Percentiles rank a stretch among this genome's conserved stretches.
Evolutionary conservation across 2,888 invertebrate genomes (phyloP).

Genomic region (Bursaphelenchus okinawaensis): DNA sequence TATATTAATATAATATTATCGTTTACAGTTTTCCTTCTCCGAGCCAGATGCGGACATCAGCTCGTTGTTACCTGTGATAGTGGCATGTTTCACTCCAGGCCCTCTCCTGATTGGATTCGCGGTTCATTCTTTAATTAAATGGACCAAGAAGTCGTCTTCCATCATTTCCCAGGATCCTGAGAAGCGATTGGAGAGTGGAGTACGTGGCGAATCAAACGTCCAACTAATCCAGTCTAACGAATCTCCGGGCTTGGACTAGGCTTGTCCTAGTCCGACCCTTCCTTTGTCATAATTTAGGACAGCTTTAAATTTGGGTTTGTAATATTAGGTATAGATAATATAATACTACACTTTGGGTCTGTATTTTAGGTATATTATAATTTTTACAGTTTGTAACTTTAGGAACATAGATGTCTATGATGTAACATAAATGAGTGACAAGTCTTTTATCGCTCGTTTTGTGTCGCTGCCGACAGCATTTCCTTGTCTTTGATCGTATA

Average conservation of each 20-base stretch:
- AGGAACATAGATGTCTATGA: no score
- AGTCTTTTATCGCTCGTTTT: neutral
- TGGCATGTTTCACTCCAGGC: slow-evolving; percentile 86
- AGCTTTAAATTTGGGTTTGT: neutral
- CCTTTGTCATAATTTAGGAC: neutral
- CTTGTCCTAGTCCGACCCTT: neutral
- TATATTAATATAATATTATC: neutral
- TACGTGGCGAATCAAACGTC: neutral
- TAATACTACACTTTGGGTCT: no score
- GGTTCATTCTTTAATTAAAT: slow-evolving; percentile 45
- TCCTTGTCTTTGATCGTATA: neutral
- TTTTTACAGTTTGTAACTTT: no score
- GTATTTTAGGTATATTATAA: no score
- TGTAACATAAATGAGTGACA: neutral
- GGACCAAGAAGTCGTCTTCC: neutral
- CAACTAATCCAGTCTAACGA: neutral
- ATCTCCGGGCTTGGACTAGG: neutral
- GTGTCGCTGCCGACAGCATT: neutral
- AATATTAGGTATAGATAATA: no score
- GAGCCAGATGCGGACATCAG: slow-evolving; percentile 58
- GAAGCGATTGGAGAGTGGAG: neutral
- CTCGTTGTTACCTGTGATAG: slow-evolving; percentile 78
- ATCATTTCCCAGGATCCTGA: neutral
- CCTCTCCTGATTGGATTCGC: slow-evolving; percentile 66
- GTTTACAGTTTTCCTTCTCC: slow-evolving; percentile 55